phyloP scores from a whole-genome alignment of 2,113 vertebrate genomes.

The Seriola aureovittata region DNA sequence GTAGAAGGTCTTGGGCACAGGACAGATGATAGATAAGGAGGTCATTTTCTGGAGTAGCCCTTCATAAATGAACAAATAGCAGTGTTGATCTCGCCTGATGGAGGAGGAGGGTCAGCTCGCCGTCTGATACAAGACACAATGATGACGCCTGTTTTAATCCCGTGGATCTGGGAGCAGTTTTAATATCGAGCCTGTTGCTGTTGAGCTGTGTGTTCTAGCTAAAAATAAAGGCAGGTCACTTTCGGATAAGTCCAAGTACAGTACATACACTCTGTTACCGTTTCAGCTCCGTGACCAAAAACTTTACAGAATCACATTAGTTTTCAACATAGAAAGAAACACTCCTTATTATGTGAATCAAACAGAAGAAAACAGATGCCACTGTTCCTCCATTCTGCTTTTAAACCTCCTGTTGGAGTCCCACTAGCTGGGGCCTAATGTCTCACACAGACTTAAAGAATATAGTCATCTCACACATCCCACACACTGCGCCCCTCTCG shows the following conservation, averaged over 20 bases:
- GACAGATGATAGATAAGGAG: no score
- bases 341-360: no score
- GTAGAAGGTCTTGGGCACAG: no score
- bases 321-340: no score
- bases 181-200: not conserved
- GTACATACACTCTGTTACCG: not conserved
- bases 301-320: not conserved
- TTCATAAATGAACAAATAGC: no score
- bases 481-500: not conserved
- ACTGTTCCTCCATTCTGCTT: not conserved
- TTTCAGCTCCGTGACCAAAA: not conserved
- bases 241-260: not conserved
- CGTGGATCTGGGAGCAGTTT: not conserved
- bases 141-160: not conserved
- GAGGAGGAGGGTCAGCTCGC: no score
- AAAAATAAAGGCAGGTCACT: no score
- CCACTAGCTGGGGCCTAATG: not conserved
- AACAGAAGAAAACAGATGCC: not conserved
- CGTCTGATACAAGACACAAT: no score
- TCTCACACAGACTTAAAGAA: no score
- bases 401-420: not conserved
- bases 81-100: no score
- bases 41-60: no score
- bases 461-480: not conserved
- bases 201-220: no score